These are phyloP conservation scores for Gallinago jamesoni DNA, from an alignment of 2,113 vertebrate genomes.

Conservation along the genomic window DNA sequence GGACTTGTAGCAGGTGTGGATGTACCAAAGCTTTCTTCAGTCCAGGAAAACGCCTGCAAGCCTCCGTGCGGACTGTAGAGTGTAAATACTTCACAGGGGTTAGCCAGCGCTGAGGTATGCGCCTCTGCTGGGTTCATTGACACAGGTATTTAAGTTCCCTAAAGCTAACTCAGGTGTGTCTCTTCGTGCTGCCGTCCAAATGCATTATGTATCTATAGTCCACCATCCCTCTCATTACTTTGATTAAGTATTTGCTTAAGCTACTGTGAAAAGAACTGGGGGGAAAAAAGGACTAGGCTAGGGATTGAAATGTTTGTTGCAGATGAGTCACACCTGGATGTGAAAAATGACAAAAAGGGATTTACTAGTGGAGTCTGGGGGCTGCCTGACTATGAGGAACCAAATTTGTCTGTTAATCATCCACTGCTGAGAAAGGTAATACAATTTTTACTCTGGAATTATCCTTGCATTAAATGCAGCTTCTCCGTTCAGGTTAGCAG, in stretches of 20 bases:
- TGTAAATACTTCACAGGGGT: background rate
- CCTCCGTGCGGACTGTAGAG: background rate
- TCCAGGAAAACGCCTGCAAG: background rate
- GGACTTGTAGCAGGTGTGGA: fast-evolving
- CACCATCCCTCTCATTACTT: background rate
- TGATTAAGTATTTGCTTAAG: background rate
- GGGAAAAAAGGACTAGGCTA: background rate
- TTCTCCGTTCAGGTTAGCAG: background rate
- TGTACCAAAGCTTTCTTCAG: background rate
- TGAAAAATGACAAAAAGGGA: background rate
- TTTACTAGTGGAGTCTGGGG: background rate
- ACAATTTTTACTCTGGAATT: background rate
- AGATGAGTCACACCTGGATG: constrained; percentile 15
- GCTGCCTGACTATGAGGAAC: background rate
- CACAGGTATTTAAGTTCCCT: background rate
- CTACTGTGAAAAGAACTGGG: background rate
- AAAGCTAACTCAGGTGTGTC: background rate
- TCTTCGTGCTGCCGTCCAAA: background rate
- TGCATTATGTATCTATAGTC: background rate
- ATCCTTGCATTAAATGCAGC: background rate
- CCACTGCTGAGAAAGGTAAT: background rate
- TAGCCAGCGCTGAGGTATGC: background rate
- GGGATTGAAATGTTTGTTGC: background rate
- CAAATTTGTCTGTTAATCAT: background rate
- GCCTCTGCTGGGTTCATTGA: background rate